Evolutionary conservation across 1,140 invertebrate species (phyloP), one percentile per base, ranked within the genome.

Genomic region (Mylabris phalerata): DNA sequence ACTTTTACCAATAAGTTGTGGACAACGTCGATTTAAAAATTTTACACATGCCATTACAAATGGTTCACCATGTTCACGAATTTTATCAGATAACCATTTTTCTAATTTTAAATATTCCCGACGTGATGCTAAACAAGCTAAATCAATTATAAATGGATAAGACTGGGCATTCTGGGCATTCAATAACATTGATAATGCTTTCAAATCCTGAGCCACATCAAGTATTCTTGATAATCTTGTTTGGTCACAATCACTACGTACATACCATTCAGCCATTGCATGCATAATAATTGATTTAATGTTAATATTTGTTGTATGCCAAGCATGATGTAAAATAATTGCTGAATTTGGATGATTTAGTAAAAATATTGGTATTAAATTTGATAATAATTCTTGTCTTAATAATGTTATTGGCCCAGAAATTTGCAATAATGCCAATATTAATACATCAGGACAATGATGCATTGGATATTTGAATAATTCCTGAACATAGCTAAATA

Each of bases 101-200:
- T 99, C 97, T 5, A 99, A 75, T 75, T 99, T 99, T 0, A 99
- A 78, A 76, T 98, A 99, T 75, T 98, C 97, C 51, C 97, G 78
- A 57, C 96, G 77, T 0, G 96, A 98, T 0, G 97, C 96, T 43
- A 99, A 77, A 75, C 95, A 98, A 0, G 97, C 95, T 49, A 99
- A 77, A 78, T 99, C 97, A 66, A 99, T 98, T 3, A 98, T 92
- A 78, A 99, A 99, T 11, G 91, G 84, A 77, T 95, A 95, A 0
- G 91, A 91, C 58, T 90, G 89, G 0, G 89, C 87, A 75, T 90
- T 90, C 59, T 91, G 89, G 1, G 89, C 88, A 77, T 97, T 98
- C 1, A 99, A 76, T n/a, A 99, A 77, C 61, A 93, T 81, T 0
- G 93, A 95, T 1, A 98, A 73, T 0, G 94, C 94, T 77, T 98